These are phyloP conservation scores for Penaeus japonicus DNA, from an alignment of 1,140 invertebrate genomes.

Conservation along the genomic window DNA sequence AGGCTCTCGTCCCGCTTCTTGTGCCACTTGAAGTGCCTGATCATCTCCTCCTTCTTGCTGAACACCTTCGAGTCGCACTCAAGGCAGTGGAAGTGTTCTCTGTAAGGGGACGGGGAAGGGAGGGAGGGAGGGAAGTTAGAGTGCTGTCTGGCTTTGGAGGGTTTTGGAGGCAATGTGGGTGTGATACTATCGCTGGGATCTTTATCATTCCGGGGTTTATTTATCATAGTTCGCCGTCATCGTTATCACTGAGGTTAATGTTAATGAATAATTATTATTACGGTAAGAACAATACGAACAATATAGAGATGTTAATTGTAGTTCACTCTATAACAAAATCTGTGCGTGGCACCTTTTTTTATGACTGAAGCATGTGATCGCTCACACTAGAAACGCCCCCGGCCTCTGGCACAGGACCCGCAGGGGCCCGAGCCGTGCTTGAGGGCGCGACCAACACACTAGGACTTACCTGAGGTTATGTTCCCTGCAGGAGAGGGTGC, in stretches of 20 bases:
- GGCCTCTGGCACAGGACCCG: too few species aligned
- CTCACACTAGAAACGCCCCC: too few species aligned
- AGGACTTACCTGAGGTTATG: conserved; percentile 73
- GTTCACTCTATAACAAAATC: too few species aligned
- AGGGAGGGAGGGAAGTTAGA: not conserved
- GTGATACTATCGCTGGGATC: too few species aligned
- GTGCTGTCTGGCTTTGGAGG: not conserved
- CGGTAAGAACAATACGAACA: too few species aligned
- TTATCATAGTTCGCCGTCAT: too few species aligned
- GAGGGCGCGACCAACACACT: not conserved
- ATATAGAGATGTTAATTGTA: too few species aligned
- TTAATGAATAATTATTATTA: too few species aligned
- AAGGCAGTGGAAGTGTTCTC: conserved; percentile 96
- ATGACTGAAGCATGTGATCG: too few species aligned
- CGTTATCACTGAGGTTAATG: too few species aligned
- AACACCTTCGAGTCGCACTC: conserved; percentile 90
- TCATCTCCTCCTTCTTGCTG: conserved; percentile 98
- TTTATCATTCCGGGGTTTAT: too few species aligned
- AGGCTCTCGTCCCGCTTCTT: conserved; percentile 97
- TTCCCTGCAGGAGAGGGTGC: conserved; percentile 80
- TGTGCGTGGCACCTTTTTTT: too few species aligned
- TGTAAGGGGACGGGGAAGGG: conserved; percentile 60
- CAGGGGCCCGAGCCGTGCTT: not conserved
- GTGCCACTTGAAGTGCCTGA: conserved; percentile 98
- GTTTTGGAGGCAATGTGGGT: not conserved